Conservation (phyloP, 2,888 invertebrate species). For the Carabus problematicus region DNA sequence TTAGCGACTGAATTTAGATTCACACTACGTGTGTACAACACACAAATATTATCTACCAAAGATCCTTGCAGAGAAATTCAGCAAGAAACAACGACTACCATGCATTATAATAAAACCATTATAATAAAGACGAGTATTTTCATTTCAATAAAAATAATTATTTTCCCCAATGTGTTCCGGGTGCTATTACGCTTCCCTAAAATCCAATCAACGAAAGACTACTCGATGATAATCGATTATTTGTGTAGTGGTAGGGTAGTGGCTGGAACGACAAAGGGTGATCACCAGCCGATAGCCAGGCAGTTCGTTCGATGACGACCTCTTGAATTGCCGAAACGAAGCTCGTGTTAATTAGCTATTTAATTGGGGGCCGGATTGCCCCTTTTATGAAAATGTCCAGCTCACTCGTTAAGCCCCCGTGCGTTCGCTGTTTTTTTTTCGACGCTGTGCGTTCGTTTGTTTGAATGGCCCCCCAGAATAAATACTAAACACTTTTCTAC, state of each 20-base stretch:
- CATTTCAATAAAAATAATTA: too few species aligned
- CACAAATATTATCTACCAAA: too few species aligned
- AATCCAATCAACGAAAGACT: too few species aligned
- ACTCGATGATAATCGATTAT: too few species aligned
- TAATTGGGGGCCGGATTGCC: constrained; percentile 27
- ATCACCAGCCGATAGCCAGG: constrained; percentile 13
- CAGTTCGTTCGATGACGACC: constrained; percentile 3
- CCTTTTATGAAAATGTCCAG: constrained; percentile 19
- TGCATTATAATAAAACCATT: too few species aligned
- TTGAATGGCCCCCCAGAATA: constrained; percentile 19
- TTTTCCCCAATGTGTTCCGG: too few species aligned
- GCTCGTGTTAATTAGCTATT: constrained; percentile 29
- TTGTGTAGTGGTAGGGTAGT: too few species aligned
- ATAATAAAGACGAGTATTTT: too few species aligned
- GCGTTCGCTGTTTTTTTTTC: constrained; percentile 11
- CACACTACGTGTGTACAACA: too few species aligned
- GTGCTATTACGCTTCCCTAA: too few species aligned
- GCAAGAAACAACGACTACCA: too few species aligned
- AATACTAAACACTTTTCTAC: constrained; percentile 17
- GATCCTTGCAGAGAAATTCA: too few species aligned
- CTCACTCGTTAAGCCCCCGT: constrained; percentile 8
- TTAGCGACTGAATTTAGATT: not conserved
- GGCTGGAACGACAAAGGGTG: constrained; percentile 5
- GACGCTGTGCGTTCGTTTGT: not conserved
- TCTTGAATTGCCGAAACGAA: constrained; percentile 33